Evolutionary conservation across 2,113 vertebrate species (phyloP), one percentile per base, ranked within the genome.

Genomic region (Gnathonemus echidnorhynchus): DNA sequence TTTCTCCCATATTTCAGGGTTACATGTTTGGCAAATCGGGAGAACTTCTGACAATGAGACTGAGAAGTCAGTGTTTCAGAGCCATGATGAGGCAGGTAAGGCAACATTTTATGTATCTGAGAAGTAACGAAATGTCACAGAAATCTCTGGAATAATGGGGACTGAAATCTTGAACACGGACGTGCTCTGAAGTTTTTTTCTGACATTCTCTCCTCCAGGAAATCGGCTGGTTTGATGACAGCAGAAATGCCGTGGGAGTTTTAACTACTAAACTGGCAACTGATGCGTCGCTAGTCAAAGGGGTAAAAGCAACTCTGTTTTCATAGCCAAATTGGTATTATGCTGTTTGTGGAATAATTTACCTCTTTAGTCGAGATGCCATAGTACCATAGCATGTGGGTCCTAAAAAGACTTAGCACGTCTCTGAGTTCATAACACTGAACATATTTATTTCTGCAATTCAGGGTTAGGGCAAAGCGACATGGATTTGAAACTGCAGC

Each of bases 201-300:
- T 49, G 27, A 19, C 39, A 0, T 15, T 90, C n/a, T 89, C n/a
- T 91, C 92, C 86, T 89, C 42, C 86, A 86, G 93, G 92, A 93
- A 52, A 93, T 93, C 45, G 95, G 93, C 62, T 96, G 95, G 94
- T 97, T 97, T 50, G 96, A 97, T 94, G 95, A 97, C 92, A 95
- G 94, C 91, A 94, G 93, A 89, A 95, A 96, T 93, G 94, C 92
- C 87, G 93, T 95, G 90, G 95, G 95, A 42, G 87, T 97, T 93
- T 93, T 96, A 87, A 92, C 97, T 87, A 97, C 96, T 89, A 95
- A 96, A 92, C 94, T 97, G 94, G 95, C 96, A 90, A 95, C 96
- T 88, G 96, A 97, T 93, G 96, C 96, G 91, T 97, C 95, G 88
- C 93, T 94, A 90, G 93, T 96, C 53, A 96, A 96, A 96, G 95